A percentile compares a stretch with the other conserved stretches of the same genome.
Conservation (phyloP, 2,888 invertebrate species). For the Dryomyza anilis region DNA sequence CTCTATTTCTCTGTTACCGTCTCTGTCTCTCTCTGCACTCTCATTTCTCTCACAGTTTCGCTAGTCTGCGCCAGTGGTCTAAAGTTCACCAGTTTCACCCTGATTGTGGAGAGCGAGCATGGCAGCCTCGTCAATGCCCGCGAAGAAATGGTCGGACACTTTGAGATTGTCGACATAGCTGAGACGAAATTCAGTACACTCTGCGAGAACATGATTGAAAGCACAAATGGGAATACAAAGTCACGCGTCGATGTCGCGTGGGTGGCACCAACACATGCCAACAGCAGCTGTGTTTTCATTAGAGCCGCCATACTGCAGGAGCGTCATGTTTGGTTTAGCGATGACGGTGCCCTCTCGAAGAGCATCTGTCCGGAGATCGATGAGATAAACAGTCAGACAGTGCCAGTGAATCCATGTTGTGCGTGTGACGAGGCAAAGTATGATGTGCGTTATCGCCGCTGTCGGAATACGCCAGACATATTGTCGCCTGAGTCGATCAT, state of each 20-base stretch:
- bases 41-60: constrained; percentile 64
- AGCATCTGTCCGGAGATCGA: constrained; percentile 75
- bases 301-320: constrained; percentile 79
- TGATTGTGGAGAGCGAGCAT: constrained; percentile 77
- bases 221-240: constrained; percentile 79
- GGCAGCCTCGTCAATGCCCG: constrained; percentile 51
- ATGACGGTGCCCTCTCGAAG: constrained; percentile 75
- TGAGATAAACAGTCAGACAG: constrained; percentile 68
- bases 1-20: too few relatives aligned
- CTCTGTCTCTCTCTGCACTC: too few relatives aligned
- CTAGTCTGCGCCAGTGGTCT: constrained; percentile 69
- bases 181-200: constrained; percentile 75
- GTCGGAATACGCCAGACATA: not conserved
- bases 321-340: constrained; percentile 78
- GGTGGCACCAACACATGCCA: constrained; percentile 76
- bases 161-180: constrained; percentile 74
- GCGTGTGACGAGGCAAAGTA: constrained; percentile 98
- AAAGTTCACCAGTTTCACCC: constrained; percentile 80
- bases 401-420: constrained; percentile 78
- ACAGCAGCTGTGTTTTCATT: constrained; percentile 81
- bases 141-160: constrained; percentile 65
- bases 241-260: constrained; percentile 75
- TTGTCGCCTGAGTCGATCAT: too few relatives aligned
- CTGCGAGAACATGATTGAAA: constrained; percentile 84
- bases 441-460: constrained; percentile 66